phyloP scores from a whole-genome alignment of 2,113 vertebrate species.

The Coreoperca whiteheadi region DNA sequence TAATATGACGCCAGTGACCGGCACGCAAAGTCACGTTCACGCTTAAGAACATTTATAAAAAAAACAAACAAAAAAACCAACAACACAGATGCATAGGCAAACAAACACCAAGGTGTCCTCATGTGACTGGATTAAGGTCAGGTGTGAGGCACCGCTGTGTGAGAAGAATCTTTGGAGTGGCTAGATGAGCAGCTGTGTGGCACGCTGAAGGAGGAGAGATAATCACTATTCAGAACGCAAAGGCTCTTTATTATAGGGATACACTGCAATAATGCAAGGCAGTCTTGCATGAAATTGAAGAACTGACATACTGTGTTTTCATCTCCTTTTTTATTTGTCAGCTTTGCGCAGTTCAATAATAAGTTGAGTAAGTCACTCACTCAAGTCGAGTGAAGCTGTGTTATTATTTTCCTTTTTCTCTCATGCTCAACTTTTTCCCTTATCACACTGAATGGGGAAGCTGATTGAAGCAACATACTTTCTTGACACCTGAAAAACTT shows the following conservation, averaged over 20 bases:
- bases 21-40: background rate
- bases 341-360: constrained; percentile 73
- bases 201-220: constrained; percentile 50
- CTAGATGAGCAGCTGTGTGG: constrained; percentile 44
- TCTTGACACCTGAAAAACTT: constrained; percentile 55
- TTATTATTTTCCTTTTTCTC: constrained; percentile 56
- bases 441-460: constrained; percentile 20
- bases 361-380: constrained; percentile 65
- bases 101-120: constrained; percentile 30
- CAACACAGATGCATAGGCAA: background rate
- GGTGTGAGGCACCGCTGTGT: constrained; percentile 6
- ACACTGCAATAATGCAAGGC: constrained; percentile 81
- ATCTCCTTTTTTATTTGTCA: constrained; percentile 74
- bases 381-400: constrained; percentile 49
- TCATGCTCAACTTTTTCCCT: constrained; percentile 38
- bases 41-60: background rate
- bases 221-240: constrained; percentile 81
- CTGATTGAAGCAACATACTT: constrained; percentile 48
- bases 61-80: constrained; percentile 33
- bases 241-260: constrained; percentile 81
- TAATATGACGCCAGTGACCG: constrained; percentile 32
- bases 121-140: constrained; percentile 47
- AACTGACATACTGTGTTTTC: constrained; percentile 82
- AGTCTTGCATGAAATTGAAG: constrained; percentile 85
- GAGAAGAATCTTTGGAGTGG: constrained; percentile 28